Evolutionary conservation across 2,113 vertebrate species (phyloP), one percentile per base, ranked within the genome.

Genomic region (Rhegmatorhina hoffmannsi): DNA sequence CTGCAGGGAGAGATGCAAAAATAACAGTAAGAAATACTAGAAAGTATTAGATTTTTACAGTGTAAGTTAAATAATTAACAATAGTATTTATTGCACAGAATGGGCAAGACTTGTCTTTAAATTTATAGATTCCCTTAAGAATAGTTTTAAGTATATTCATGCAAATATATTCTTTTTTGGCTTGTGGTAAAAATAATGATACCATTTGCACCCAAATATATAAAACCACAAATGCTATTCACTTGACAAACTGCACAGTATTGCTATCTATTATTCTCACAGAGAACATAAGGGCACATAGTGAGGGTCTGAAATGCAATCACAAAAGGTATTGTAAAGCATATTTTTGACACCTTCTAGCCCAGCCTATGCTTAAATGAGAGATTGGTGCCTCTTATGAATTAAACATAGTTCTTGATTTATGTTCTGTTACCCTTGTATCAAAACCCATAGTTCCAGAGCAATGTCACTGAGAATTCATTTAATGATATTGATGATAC

Each of bases 391-490:
- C 95, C 95, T 95, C 97, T 97, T 96, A 98, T 98, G 97, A 98
- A 98, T 98, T 98, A 98, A 98, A 98, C 97, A 98, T 98, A 92
- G 94, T 96, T 95, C 83, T 95, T 98, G 97, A 98, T 98, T 98
- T 98, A 98, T 98, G 97, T 97, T 96, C 94, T 5, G 47, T 96
- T 98, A 96, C 93, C 84, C 94, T 97, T 95, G 96, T 97, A 98
- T 97, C 97, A 97, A 97, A 98, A 97, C 56, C 93, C 95, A 93
- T 84, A 96, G 96, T 97, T 98, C 96, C 97, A 97, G 95, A 98
- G 97, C 94, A 95, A 92, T 97, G 97, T 96, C 98, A 98, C 95
- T 95, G 87, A 66, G 97, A 97, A 98, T 98, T 97, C 97, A 96
- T 98, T 98, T 98, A 96, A 96, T 89, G 96, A 98, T 97, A 98